Percentiles rank a stretch among this genome's conserved stretches.
Conservation (phyloP, 2,113 vertebrate genomes). For the Carassius auratus region DNA sequence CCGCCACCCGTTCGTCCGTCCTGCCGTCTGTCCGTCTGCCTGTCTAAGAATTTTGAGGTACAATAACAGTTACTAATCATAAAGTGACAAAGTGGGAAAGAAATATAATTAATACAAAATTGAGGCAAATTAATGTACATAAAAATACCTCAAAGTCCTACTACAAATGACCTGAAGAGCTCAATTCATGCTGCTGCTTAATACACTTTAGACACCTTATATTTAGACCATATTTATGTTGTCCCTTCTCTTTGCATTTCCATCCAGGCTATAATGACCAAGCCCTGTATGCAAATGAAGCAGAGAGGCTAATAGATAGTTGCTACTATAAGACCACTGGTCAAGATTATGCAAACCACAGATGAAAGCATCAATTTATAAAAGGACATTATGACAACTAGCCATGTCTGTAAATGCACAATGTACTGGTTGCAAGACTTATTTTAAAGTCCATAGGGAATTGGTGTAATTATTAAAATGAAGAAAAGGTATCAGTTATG, state of each 20-base stretch:
- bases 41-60: conserved; percentile 64
- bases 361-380: not conserved
- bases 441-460: no score
- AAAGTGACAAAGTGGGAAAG: not conserved
- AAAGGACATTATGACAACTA: not conserved
- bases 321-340: conserved; percentile 34
- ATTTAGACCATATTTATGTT: conserved; percentile 25
- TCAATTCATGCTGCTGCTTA: not conserved
- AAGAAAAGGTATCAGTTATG: not conserved
- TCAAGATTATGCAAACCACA: not conserved
- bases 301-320: conserved; percentile 33
- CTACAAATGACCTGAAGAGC: not conserved
- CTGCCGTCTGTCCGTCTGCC: conserved; percentile 80
- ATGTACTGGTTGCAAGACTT: not conserved
- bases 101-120: not conserved
- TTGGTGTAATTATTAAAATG: not conserved
- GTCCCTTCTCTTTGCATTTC: conserved; percentile 31
- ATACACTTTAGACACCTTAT: not conserved
- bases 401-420: not conserved
- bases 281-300: conserved; percentile 32
- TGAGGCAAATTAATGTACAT: not conserved
- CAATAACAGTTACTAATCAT: not conserved
- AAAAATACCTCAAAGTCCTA: not conserved
- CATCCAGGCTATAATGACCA: conserved; percentile 18
- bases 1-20: conserved; percentile 80